Base-by-base conservation (phyloP, 2,888 invertebrate genomes). In the Drosophila fungiperda region DNA sequence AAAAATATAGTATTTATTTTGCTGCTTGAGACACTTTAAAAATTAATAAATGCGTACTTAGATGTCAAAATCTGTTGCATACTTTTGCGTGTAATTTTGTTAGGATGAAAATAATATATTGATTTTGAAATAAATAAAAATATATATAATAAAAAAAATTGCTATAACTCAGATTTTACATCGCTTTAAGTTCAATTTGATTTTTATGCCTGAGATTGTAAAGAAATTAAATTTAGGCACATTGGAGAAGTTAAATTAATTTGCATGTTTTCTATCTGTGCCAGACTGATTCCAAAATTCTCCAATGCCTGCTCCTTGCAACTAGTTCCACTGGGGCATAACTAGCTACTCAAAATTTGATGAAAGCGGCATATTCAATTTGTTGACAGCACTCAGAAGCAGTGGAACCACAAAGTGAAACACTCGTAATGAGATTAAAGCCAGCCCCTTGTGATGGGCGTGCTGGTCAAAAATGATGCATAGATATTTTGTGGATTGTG, bases 381-480 rank as follows among this genome's bases (percentile, higher is more conserved):
- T 72, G 77, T 83, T 67, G 83, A 76, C 79, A 80, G 76, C 69
- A 65, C 53, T 66, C 83, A 68, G 63, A 74, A 58, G 26, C 12
- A 45, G 50, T 29, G 23, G n/a, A 50, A 57, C 40, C 38, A 49
- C 29, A 33, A 57, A 35, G 15, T 20, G 36, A 33, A 45, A 32
- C 12, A 48, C 20, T 50, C 32, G 23, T 66, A 82, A 84, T 84
- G 76, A 72, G 68, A 79, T 80, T 82, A 70, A 73, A 76, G 76
- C 57, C 75, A 83, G 57, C 73, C 75, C 65, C 58, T 54, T 83
- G 73, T 58, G 29, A 61, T 54, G 32, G 32, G 8, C 15, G 57
- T 73, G 42, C 49, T 68, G 67, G 54, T 68, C 59, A 76, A 82
- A 84, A 85, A 79, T 82, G 71, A 82, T 87, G 76, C 70, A 83